Evolutionary conservation across 2,888 invertebrate species (phyloP), one percentile per base, ranked within the genome.

Genomic region (Calameuta pallipes): DNA sequence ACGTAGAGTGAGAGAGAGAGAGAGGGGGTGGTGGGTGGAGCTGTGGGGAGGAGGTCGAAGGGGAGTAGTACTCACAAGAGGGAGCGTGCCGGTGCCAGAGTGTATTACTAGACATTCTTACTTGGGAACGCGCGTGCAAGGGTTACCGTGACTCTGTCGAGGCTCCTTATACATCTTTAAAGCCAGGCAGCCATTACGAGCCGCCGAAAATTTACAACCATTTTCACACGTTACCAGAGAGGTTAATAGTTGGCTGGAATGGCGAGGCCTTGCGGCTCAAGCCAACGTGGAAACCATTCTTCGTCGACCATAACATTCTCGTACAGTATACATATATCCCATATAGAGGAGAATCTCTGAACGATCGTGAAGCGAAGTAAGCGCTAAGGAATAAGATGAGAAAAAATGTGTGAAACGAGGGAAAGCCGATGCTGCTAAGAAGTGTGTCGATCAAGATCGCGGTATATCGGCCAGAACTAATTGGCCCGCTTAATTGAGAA

Each of bases 101-200:
- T 91, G 87, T 91, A 91, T 91, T 90, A 89, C 90, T 85, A 86
- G 86, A 87, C 90, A 90, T 90, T 90, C 90, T 90, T 91, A 89
- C 85, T 84, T 84, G 82, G 69, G 75, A 30, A 79, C 77, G 76
- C 81, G 76, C 76, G 80, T 80, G 81, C 76, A 76, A 80, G 82
- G 81, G 79, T 79, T 80, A 77, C 79, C 75, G 81, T 77, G 78
- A 80, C 80, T 34, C 68, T 75, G 78, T 75, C 82, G 82, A 81
- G 84, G 83, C 84, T 83, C 85, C 84, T 86, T 89, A 87, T 86
- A 85, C 88, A 88, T 89, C 89, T 87, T 89, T 88, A 87, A 87
- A 88, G 87, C 87, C 86, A 83, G 30, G 85, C 87, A 88, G 84
- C 90, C 90, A 90, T 90, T 91, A 90, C 87, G 85, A 82, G 81